phyloP scores from a whole-genome alignment of 2,113 vertebrate genomes.

The Meriones unguiculatus region DNA sequence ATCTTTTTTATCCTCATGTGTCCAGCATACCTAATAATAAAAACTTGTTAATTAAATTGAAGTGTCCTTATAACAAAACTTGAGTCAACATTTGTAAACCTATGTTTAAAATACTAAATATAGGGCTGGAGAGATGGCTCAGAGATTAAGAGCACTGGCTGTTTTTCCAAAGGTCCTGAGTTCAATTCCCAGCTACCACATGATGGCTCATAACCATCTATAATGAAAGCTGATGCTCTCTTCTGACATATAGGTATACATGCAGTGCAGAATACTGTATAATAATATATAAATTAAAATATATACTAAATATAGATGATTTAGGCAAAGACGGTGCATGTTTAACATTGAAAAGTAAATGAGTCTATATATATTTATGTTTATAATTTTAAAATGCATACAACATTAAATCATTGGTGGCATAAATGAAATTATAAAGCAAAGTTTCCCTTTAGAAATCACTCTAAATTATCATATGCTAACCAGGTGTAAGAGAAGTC shows the following conservation, averaged over 20 bases:
- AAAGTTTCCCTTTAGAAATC: slow-evolving; percentile 58
- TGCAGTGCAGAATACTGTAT: too few species aligned
- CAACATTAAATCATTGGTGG: slow-evolving; percentile 22
- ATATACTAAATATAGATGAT: slow-evolving; percentile 75
- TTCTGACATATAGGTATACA: too few species aligned
- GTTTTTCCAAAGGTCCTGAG: too few species aligned
- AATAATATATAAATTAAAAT: too few species aligned
- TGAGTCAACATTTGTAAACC: slow-evolving; percentile 67
- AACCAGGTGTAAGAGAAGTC: slow-evolving; percentile 76
- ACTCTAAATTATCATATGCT: slow-evolving; percentile 71
- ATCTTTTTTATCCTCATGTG: slow-evolving; percentile 35
- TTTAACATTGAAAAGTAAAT: slow-evolving; percentile 62
- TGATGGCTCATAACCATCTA: too few species aligned
- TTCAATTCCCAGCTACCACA: too few species aligned
- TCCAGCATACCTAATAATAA: slow-evolving; percentile 60
- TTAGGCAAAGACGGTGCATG: slow-evolving; percentile 62
- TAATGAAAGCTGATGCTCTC: too few species aligned
- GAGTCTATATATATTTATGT: slow-evolving; percentile 17
- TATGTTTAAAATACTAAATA: slow-evolving; percentile 72
- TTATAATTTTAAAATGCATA: slow-evolving; percentile 61
- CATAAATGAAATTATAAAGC: slow-evolving; percentile 47
- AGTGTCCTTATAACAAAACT: slow-evolving; percentile 64
- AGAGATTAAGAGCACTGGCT: too few species aligned
- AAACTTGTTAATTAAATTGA: slow-evolving; percentile 66
- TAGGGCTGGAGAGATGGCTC: background rate